Base-by-base conservation (phyloP, 1,140 invertebrate genomes). In the Drosophila insularis region DNA sequence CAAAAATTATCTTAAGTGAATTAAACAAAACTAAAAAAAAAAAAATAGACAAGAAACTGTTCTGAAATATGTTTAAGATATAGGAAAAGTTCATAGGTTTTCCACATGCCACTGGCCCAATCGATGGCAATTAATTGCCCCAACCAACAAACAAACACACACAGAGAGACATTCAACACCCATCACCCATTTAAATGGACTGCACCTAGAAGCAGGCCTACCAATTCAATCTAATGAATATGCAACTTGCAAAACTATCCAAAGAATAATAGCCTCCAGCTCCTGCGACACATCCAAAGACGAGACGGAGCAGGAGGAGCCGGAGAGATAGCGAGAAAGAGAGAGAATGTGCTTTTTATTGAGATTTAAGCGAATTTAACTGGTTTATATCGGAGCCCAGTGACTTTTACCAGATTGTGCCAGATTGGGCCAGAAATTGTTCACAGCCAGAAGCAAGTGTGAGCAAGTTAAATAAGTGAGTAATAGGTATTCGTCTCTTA, bases 281-380 rank as follows among this genome's bases (percentile, higher is more conserved):
- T 77, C 73, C 74, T 77, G 73, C 68, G 23, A 31, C 14, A 50
- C 68, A 72, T 58, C 14, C n/a, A 46, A 8, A 46, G 14, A 27
- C 27, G 27, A 19, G 14, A 10, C 14, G 14, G 10, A 35, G 37
- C 11, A n/a, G 23, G 58, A 74, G 27, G 13, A 10, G 40, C 37
- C 27, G 13, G n/a, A 63, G 27, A 63, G 19, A 14, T 5, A 39
- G 19, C 23, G 50, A 56, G 35, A 63, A 61, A 37, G 21, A 7
- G 77, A 56, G 17, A 19, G 43, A 10, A 19, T 37, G 39, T n/a
- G 59, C 58, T 39, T 64, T 67, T 68, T 66, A 79, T 74, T 64
- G 61, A 69, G 80, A 71, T 71, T 77, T 74, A 90, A 91, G 80
- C 82, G 71, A 91, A 78, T 81, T 82, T 71, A 91, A 86, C 90